These are phyloP conservation scores for Pseudomugil gertrudae DNA, from an alignment of 2,797 vertebrate species.

Conservation along the genomic window DNA sequence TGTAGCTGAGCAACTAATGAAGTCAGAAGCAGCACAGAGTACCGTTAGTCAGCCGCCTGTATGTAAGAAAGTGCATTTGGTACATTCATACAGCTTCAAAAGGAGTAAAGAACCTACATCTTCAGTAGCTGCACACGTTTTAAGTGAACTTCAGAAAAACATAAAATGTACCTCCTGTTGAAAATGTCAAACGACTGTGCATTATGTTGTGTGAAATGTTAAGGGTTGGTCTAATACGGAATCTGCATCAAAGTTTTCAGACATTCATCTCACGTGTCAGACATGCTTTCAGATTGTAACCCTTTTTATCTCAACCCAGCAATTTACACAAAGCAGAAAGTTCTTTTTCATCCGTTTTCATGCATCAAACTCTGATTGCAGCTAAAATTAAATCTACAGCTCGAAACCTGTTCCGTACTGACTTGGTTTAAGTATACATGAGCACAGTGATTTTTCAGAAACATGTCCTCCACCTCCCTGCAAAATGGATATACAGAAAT, in stretches of 20 bases:
- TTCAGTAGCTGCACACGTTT: not conserved
- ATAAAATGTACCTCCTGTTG: not conserved
- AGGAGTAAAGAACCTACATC: not conserved
- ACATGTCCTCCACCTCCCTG: too few relatives aligned
- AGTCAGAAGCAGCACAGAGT: slow-evolving; percentile 2
- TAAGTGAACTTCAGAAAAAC: not conserved
- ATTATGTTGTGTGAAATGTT: not conserved
- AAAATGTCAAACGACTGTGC: not conserved
- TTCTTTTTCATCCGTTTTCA: not conserved
- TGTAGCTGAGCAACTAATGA: slow-evolving; percentile 4
- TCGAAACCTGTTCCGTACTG: too few relatives aligned
- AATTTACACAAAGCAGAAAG: not conserved
- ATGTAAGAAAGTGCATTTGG: not conserved
- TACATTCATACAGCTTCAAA: not conserved
- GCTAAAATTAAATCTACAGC: too few relatives aligned
- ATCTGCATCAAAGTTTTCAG: not conserved
- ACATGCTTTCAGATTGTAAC: not conserved
- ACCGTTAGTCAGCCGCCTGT: not conserved
- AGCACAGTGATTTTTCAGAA: too few relatives aligned
- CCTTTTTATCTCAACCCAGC: not conserved
- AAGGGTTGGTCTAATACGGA: not conserved
- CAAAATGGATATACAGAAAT: too few relatives aligned
- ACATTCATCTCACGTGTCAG: not conserved
- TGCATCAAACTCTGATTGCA: not conserved
- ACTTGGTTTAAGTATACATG: too few relatives aligned